These are phyloP conservation scores for Montipora foliosa DNA, from an alignment of 64 coral and sea anemone species.

Conservation along the genomic window DNA sequence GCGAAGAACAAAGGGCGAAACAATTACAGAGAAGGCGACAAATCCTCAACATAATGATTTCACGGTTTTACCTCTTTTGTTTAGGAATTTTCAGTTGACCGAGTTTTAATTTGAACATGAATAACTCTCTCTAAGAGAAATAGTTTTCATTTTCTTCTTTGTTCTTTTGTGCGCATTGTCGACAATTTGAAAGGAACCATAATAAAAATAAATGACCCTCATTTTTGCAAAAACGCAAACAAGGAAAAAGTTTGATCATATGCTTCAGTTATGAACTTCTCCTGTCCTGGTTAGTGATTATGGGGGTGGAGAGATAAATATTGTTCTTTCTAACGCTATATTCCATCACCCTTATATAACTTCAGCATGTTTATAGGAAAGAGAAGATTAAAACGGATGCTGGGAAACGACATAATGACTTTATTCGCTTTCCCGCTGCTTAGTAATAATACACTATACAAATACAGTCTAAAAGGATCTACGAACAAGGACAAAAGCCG, in stretches of 20 bases:
- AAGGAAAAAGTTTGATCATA: neutral
- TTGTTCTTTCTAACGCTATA: neutral
- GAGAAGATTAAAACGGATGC: neutral
- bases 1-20: slow-evolving; percentile 2
- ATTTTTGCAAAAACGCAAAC: neutral
- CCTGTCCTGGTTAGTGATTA: slow-evolving; percentile 11
- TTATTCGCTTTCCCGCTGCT: slow-evolving; percentile 1
- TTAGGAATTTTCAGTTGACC: slow-evolving; percentile 45
- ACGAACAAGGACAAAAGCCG: slow-evolving; percentile 28
- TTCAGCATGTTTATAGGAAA: neutral
- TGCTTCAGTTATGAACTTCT: slow-evolving; percentile 24
- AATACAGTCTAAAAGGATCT: slow-evolving; percentile 20
- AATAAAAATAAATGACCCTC: slow-evolving; percentile 38
- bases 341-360: neutral
- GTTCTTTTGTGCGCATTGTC: slow-evolving; percentile 52
- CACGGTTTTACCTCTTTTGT: slow-evolving; percentile 4
- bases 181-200: slow-evolving; percentile 3
- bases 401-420: neutral
- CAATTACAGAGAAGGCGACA: slow-evolving; percentile 22
- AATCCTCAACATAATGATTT: slow-evolving; percentile 22
- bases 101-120: slow-evolving; percentile 55
- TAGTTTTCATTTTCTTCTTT: slow-evolving; percentile 30
- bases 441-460: slow-evolving; percentile 40
- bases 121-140: neutral
- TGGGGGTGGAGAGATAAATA: slow-evolving; percentile 46